A percentile compares a stretch with the other conserved stretches of the same genome.
Conservation (phyloP, 2,888 invertebrate species). For the Hetaerina titia region DNA sequence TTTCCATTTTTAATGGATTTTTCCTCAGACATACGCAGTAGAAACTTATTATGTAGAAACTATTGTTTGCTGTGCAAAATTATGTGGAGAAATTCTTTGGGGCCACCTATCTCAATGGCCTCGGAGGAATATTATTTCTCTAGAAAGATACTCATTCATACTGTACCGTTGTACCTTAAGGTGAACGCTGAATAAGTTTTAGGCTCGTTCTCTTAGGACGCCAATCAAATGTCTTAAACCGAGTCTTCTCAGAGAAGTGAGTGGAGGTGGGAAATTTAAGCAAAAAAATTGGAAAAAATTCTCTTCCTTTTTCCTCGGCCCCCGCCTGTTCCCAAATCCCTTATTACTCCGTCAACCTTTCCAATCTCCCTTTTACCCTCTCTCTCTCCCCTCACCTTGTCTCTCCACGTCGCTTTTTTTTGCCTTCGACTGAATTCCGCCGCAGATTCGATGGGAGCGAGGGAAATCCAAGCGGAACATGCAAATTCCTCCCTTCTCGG, state of each 20-base stretch:
- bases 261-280: not conserved
- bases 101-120: not conserved
- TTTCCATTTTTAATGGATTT: not conserved
- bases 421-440: not conserved
- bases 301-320: not conserved
- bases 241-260: not conserved
- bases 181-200: not conserved
- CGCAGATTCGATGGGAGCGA: not conserved
- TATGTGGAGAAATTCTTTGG: not conserved
- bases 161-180: no score
- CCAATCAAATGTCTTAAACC: not conserved
- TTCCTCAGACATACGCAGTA: not conserved
- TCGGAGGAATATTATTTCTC: not conserved
- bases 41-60: not conserved
- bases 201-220: not conserved
- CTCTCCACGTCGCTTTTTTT: not conserved
- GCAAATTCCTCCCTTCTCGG: slow-evolving; percentile 37
- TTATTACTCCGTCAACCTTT: slow-evolving; percentile 29
- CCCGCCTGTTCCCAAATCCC: not conserved
- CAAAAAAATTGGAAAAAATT: not conserved
- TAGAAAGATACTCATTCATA: not conserved
- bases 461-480: slow-evolving; percentile 51
- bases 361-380: not conserved
- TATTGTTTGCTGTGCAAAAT: not conserved
- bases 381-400: not conserved